These are phyloP conservation scores for Dryobotodes eremita DNA, from an alignment of 2,888 invertebrate species.

Conservation along the genomic window DNA sequence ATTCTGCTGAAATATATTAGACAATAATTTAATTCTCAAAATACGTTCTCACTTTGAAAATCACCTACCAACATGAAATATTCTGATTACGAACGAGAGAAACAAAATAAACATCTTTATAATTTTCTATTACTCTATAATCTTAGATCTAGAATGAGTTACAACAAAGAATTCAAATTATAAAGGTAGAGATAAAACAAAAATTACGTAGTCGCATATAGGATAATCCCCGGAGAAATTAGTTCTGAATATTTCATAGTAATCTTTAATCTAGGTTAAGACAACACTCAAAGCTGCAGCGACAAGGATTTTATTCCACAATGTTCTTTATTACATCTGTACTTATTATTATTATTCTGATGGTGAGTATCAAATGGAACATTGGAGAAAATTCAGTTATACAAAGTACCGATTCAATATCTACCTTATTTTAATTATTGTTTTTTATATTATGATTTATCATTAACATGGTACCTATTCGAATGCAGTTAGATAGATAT, in stretches of 20 bases:
- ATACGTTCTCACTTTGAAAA: constrained; percentile 80
- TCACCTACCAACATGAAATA: constrained; percentile 76
- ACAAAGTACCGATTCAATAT: constrained; percentile 44
- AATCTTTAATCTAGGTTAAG: constrained; percentile 63
- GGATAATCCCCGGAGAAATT: constrained; percentile 31
- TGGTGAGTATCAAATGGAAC: constrained; percentile 36
- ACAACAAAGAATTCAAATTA: constrained; percentile 45
- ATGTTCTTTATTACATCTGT: constrained; percentile 27
- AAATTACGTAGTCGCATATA: constrained; percentile 33
- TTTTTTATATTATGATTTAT: constrained; percentile 44
- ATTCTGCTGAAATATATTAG: constrained; percentile 86
- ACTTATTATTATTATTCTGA: constrained; percentile 32
- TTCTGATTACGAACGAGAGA: constrained; percentile 60
- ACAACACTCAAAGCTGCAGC: constrained; percentile 77
- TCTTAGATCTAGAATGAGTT: constrained; percentile 51
- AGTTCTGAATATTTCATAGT: constrained; percentile 59
- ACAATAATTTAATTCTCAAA: constrained; percentile 84
- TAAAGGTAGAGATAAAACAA: constrained; percentile 20
- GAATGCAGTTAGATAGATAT: constrained; percentile 52
- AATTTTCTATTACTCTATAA: constrained; percentile 39
- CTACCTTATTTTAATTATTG: constrained; percentile 58
- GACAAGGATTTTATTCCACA: constrained; percentile 43
- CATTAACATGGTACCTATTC: constrained; percentile 34
- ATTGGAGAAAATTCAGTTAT: constrained; percentile 30
- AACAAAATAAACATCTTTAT: constrained; percentile 26